Evolutionary conservation across 1,140 invertebrate genomes (phyloP).

Genomic region (Dreissena polymorpha): DNA sequence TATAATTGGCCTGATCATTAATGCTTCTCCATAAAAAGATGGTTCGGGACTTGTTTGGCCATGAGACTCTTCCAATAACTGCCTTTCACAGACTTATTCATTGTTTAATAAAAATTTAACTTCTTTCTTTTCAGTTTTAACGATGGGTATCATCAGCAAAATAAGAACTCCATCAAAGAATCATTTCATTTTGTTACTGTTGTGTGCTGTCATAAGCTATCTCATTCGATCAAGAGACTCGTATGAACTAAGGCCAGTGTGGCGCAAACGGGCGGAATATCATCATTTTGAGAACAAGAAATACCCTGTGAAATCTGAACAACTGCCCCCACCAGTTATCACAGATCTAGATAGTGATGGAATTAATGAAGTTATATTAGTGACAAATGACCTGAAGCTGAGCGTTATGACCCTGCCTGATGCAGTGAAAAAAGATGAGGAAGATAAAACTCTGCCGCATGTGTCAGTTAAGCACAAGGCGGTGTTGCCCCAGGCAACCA

Average conservation of each 20-base stretch:
- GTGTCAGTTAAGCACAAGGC: constrained; percentile 65
- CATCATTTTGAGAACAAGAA: constrained; percentile 66
- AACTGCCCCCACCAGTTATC: constrained; percentile 66
- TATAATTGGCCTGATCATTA: no score
- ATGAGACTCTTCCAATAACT: no score
- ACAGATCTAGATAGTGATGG: constrained; percentile 75
- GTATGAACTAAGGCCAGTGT: constrained; percentile 68
- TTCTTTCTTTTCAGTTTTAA: not conserved
- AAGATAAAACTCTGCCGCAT: constrained; percentile 68
- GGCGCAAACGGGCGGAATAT: constrained; percentile 68
- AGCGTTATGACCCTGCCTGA: constrained; percentile 65
- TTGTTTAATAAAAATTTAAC: no score
- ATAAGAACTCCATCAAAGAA: constrained; percentile 46
- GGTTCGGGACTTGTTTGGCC: no score
- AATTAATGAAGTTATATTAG: constrained; percentile 70
- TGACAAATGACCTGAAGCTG: constrained; percentile 68
- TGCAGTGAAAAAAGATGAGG: constrained; percentile 42
- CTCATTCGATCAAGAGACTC: constrained; percentile 68
- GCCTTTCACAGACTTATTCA: no score
- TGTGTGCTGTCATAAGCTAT: constrained; percentile 70
- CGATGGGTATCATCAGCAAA: constrained; percentile 28
- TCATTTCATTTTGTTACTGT: constrained; percentile 42
- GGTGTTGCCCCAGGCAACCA: constrained; percentile 47
- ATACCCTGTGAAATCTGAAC: constrained; percentile 66
- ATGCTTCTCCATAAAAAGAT: no score